phyloP scores from a whole-genome alignment of 1,140 invertebrate species.

The Caerostris darwini region DNA sequence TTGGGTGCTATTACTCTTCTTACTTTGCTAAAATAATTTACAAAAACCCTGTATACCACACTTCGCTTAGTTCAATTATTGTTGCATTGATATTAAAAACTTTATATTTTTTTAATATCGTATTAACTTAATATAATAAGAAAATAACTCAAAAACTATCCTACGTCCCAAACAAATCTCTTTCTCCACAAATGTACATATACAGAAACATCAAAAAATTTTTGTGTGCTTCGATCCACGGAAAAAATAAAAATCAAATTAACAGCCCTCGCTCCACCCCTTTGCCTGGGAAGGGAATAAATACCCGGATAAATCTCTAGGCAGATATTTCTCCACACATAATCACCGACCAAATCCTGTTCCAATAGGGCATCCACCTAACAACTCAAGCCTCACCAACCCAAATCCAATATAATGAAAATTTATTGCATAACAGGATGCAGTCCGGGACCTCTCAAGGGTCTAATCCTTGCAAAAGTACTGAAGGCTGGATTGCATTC shows the following conservation, averaged over 20 bases:
- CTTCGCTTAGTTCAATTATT: no score
- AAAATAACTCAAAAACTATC: no score
- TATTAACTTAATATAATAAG: no score
- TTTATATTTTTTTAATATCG: no score
- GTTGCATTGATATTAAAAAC: no score
- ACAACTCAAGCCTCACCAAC: background rate
- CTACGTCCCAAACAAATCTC: no score
- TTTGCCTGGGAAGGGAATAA: background rate
- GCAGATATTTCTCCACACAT: slow-evolving; percentile 37
- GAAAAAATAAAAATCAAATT: slow-evolving; percentile 3
- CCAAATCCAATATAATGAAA: slow-evolving; percentile 60
- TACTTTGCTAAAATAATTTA: no score
- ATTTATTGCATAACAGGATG: slow-evolving; percentile 60
- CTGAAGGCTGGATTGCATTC: slow-evolving; percentile 24
- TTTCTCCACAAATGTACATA: no score
- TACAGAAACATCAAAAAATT: no score
- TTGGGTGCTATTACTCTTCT: no score
- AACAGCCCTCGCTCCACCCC: background rate
- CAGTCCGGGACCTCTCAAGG: slow-evolving; percentile 28
- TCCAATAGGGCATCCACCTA: background rate
- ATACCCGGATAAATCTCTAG: slow-evolving; percentile 5
- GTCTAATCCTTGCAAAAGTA: slow-evolving; percentile 46
- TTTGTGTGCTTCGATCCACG: background rate
- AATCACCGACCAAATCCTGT: slow-evolving; percentile 35
- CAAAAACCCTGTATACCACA: no score